These are phyloP conservation scores for Takifugu ocellatus DNA, from an alignment of 2,797 vertebrate genomes.

Conservation along the genomic window DNA sequence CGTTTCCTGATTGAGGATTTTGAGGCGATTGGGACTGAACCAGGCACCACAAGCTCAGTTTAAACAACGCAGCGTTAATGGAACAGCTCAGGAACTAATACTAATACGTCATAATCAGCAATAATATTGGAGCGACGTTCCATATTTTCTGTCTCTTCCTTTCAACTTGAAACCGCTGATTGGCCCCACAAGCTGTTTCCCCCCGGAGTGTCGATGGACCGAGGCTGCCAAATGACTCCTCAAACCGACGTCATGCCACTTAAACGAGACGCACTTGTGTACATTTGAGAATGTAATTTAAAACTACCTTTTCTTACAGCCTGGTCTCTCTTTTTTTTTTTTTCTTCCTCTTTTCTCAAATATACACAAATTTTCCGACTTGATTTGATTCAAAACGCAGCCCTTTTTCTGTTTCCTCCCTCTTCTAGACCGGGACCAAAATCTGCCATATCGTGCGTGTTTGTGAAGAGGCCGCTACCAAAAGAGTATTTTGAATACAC, in stretches of 20 bases:
- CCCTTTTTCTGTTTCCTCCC: conserved; percentile 41
- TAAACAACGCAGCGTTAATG: conserved; percentile 28
- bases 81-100: conserved; percentile 61
- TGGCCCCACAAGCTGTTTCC: conserved; percentile 33
- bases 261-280: conserved; percentile 58
- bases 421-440: conserved; percentile 73
- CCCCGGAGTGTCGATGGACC: conserved; percentile 20
- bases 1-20: too few species aligned
- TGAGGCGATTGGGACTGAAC: conserved; percentile 15
- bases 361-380: conserved; percentile 44
- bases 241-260: conserved; percentile 50
- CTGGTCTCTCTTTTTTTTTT: background rate
- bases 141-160: conserved; percentile 10
- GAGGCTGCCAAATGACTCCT: conserved; percentile 60
- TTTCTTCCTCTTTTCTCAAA: conserved; percentile 39
- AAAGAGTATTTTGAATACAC: conserved; percentile 95
- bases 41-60: conserved; percentile 4
- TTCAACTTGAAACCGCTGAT: conserved; percentile 32
- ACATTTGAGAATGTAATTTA: conserved; percentile 62
- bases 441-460: conserved; percentile 74
- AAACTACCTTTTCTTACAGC: conserved; percentile 6
- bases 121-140: conserved; percentile 46
- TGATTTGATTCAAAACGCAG: conserved; percentile 53
- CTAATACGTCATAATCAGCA: conserved; percentile 54
- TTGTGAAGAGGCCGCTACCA: conserved; percentile 77